Evolutionary conservation across 2,888 invertebrate species (phyloP).

Genomic region (Tethea ocularis): DNA sequence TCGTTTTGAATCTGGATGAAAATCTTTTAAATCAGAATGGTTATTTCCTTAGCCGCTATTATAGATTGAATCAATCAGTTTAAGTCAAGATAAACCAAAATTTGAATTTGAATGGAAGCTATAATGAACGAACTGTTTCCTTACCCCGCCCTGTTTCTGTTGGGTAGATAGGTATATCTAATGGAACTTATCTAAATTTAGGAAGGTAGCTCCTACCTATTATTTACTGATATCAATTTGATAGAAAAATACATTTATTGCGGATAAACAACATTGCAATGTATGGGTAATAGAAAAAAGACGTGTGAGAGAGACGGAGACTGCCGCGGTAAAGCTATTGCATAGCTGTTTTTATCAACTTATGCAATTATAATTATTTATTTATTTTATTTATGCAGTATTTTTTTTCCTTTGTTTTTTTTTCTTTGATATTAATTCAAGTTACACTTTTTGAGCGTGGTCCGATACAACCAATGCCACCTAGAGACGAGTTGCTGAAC

Average conservation of each 20-base stretch:
- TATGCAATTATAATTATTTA: too few relatives aligned
- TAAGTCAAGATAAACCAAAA: constrained; percentile 24
- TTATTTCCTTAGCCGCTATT: constrained; percentile 5
- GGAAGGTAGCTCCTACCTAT: not conserved
- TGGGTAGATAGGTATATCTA: not conserved
- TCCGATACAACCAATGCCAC: too few relatives aligned
- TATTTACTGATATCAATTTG: not conserved
- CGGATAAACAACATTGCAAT: too few relatives aligned
- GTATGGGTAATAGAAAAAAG: too few relatives aligned
- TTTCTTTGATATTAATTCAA: too few relatives aligned
- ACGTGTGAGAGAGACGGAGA: too few relatives aligned
- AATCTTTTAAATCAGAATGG: not conserved
- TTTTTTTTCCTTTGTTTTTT: too few relatives aligned
- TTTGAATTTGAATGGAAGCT: constrained; percentile 19
- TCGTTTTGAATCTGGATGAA: not conserved
- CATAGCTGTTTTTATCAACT: too few relatives aligned
- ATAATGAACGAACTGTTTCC: constrained; percentile 15
- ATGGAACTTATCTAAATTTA: not conserved
- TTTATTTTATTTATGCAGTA: too few relatives aligned
- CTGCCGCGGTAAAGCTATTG: too few relatives aligned
- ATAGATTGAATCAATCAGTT: constrained; percentile 17
- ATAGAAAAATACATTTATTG: not conserved
- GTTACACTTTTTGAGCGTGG: too few relatives aligned
- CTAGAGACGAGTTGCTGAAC: too few relatives aligned
- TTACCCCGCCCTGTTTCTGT: not conserved